phyloP scores from a whole-genome alignment of 1,140 invertebrate species.

The Phymastichus coffea region DNA sequence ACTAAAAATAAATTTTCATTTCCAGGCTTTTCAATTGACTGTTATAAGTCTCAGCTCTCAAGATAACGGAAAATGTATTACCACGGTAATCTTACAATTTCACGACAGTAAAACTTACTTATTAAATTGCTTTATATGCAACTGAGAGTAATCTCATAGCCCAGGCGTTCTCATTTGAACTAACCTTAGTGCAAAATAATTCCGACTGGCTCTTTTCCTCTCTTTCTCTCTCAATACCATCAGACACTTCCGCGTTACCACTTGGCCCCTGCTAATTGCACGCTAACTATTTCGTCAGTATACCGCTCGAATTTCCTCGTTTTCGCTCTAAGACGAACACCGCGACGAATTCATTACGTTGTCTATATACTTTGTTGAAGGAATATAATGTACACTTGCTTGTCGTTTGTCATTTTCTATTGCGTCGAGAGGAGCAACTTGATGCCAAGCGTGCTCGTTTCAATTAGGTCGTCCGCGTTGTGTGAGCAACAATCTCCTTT shows the following conservation, averaged over 20 bases:
- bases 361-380: neutral
- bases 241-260: too few relatives aligned
- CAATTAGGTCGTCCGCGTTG: neutral
- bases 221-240: neutral
- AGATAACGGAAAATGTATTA: too few relatives aligned
- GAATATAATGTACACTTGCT: neutral
- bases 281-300: constrained; percentile 28
- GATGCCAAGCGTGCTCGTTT: neutral
- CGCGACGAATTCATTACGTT: neutral
- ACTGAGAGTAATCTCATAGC: too few relatives aligned
- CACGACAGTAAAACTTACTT: too few relatives aligned
- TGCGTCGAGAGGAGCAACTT: neutral
- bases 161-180: constrained; percentile 20
- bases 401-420: neutral
- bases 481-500: too few relatives aligned
- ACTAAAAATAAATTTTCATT: too few relatives aligned
- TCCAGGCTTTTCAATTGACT: too few relatives aligned
- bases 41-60: too few relatives aligned
- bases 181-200: constrained; percentile 10
- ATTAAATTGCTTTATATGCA: too few relatives aligned
- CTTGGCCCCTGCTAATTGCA: constrained; percentile 20
- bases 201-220: neutral
- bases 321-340: too few relatives aligned
- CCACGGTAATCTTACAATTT: too few relatives aligned
- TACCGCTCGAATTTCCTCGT: neutral